A percentile compares a stretch with the other conserved stretches of the same genome.
These are phyloP conservation scores for Oreotrochilus melanogaster DNA, from an alignment of 2,113 vertebrate species.

Conservation along the genomic window DNA sequence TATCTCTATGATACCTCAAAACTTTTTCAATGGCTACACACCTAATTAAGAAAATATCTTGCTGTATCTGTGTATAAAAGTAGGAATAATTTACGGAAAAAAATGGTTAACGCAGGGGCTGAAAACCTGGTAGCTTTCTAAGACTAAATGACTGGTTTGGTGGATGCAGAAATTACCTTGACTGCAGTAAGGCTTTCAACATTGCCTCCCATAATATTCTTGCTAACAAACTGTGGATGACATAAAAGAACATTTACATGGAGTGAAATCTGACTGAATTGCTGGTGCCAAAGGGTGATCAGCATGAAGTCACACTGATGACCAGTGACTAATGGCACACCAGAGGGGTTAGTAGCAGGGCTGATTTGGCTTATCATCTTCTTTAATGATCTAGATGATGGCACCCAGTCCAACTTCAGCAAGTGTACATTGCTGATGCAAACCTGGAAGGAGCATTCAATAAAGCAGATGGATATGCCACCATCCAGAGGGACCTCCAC, in stretches of 20 bases:
- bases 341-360: background rate
- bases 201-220: background rate
- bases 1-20: background rate
- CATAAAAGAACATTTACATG: background rate
- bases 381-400: background rate
- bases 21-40: background rate
- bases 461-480: background rate
- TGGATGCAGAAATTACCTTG: background rate
- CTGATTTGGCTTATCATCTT: background rate
- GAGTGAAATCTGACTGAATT: background rate
- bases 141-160: background rate
- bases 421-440: background rate
- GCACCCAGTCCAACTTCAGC: no score
- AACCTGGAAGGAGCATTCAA: background rate
- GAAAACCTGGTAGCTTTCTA: background rate
- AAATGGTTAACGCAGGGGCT: background rate
- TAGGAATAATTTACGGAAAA: background rate
- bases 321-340: background rate
- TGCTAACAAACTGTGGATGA: background rate
- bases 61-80: background rate
- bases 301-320: background rate
- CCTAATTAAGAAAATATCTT: background rate
- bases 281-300: background rate
- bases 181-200: background rate
- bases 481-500: no score